These are phyloP conservation scores for Menidia beryllina DNA, from an alignment of 2,113 vertebrate species.

Conservation along the genomic window DNA sequence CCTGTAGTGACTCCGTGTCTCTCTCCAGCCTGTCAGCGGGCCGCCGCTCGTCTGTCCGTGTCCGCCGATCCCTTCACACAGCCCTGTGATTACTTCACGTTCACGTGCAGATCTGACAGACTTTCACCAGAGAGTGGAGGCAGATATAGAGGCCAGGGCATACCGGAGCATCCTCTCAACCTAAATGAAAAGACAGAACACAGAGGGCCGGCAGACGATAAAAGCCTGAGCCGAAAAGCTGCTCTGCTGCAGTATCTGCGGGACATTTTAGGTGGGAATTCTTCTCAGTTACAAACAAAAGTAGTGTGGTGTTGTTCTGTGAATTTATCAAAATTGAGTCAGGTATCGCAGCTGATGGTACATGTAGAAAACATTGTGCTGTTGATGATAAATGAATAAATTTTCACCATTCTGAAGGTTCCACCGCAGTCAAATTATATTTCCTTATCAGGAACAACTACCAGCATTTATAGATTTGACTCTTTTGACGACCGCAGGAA, in stretches of 20 bases:
- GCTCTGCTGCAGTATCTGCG: slow-evolving; percentile 68
- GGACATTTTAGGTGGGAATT: slow-evolving; percentile 74
- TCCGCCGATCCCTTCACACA: slow-evolving; percentile 79
- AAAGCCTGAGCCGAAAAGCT: slow-evolving; percentile 63
- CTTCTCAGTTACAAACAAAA: neutral
- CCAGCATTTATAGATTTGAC: neutral
- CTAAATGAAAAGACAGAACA: slow-evolving; percentile 21
- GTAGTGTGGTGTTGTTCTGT: too few relatives aligned
- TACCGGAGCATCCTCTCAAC: slow-evolving; percentile 38
- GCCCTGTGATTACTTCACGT: slow-evolving; percentile 83
- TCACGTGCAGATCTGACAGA: slow-evolving; percentile 74
- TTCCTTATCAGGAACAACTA: neutral
- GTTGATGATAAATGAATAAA: neutral
- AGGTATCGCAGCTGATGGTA: neutral
- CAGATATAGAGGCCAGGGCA: slow-evolving; percentile 46
- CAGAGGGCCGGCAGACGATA: slow-evolving; percentile 22
- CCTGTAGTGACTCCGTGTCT: slow-evolving; percentile 69
- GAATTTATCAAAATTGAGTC: neutral
- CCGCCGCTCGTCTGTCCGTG: slow-evolving; percentile 67
- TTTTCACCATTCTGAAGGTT: neutral
- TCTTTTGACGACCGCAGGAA: neutral
- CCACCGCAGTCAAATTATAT: neutral
- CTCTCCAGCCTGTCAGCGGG: slow-evolving; percentile 71
- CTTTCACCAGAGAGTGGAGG: slow-evolving; percentile 19
- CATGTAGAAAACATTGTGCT: neutral